Evolutionary conservation across 2,113 vertebrate species (phyloP).

Genomic region (Callionymus lyra): DNA sequence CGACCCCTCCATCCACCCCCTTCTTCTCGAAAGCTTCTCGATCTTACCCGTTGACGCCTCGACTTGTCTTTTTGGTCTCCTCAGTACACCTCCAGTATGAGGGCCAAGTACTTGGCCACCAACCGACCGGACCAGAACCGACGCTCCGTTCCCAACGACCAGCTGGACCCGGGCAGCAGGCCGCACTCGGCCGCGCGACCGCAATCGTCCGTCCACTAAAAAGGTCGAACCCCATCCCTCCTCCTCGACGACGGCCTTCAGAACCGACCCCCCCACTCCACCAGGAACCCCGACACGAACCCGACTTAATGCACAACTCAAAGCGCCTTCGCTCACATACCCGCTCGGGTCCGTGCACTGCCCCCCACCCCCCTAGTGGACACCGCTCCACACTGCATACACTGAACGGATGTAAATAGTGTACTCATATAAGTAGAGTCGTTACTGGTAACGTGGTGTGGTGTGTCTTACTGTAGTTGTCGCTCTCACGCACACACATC

Average conservation of each 20-base stretch:
- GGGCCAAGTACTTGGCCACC: conserved; percentile 96
- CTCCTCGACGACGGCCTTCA: background rate
- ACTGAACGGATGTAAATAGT: conserved; percentile 66
- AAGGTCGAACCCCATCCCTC: conserved; percentile 7
- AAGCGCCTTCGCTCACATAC: conserved; percentile 13
- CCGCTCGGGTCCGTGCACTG: conserved; percentile 25
- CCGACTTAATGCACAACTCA: conserved; percentile 13
- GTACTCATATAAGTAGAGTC: conserved; percentile 40
- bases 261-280: too few relatives aligned
- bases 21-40: too few relatives aligned
- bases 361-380: conserved; percentile 31
- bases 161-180: conserved; percentile 60
- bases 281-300: conserved; percentile 5
- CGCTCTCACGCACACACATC: conserved; percentile 16
- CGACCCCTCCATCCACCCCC: too few relatives aligned
- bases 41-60: too few relatives aligned
- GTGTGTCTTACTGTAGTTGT: conserved; percentile 43
- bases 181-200: conserved; percentile 54
- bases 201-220: conserved; percentile 65
- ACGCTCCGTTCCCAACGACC: conserved; percentile 63
- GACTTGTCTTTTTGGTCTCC: conserved; percentile 24
- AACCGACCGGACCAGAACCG: conserved; percentile 81
- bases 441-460: conserved; percentile 48
- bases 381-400: conserved; percentile 12
- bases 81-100: conserved; percentile 98